A percentile compares a stretch with the other conserved stretches of the same genome.
Conservation (phyloP, 1,140 invertebrate genomes). For the Dermatophagoides farinae region DNA sequence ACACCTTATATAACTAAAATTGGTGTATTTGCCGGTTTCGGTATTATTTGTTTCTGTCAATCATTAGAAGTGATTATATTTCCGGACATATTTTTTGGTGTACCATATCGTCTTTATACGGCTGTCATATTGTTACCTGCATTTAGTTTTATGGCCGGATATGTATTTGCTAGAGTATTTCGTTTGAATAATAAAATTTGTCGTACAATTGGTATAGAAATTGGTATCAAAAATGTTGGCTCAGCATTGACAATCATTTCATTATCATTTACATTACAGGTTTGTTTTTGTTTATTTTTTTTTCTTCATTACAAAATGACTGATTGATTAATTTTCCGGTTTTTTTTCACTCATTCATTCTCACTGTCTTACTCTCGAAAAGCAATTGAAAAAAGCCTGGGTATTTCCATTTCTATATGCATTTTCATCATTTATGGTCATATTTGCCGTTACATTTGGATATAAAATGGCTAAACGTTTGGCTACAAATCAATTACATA, state of each 20-base stretch:
- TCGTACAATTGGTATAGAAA: constrained; percentile 29
- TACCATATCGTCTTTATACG: constrained; percentile 25
- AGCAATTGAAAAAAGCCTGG: constrained; percentile 19
- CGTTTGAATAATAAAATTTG: constrained; percentile 20
- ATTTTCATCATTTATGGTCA: constrained; percentile 19
- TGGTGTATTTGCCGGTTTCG: constrained; percentile 19
- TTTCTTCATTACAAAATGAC: background rate
- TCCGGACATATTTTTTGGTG: constrained; percentile 22
- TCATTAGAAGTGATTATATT: constrained; percentile 22
- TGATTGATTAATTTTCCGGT: background rate
- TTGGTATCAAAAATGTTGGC: constrained; percentile 29
- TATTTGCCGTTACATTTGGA: constrained; percentile 14
- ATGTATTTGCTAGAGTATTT: constrained; percentile 22
- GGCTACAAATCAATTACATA: constrained; percentile 15
- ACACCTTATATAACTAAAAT: constrained; percentile 18
- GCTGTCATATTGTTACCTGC: constrained; percentile 24
- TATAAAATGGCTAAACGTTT: background rate
- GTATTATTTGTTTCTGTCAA: constrained; percentile 20
- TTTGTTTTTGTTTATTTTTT: constrained; percentile 9
- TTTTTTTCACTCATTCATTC: background rate
- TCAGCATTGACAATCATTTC: constrained; percentile 22
- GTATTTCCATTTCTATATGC: constrained; percentile 21
- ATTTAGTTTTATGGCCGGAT: constrained; percentile 26
- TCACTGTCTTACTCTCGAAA: background rate
- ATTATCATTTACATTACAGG: constrained; percentile 20